These are phyloP conservation scores for Spea hammondii DNA, from an alignment of 2,797 vertebrate species.

Conservation along the genomic window DNA sequence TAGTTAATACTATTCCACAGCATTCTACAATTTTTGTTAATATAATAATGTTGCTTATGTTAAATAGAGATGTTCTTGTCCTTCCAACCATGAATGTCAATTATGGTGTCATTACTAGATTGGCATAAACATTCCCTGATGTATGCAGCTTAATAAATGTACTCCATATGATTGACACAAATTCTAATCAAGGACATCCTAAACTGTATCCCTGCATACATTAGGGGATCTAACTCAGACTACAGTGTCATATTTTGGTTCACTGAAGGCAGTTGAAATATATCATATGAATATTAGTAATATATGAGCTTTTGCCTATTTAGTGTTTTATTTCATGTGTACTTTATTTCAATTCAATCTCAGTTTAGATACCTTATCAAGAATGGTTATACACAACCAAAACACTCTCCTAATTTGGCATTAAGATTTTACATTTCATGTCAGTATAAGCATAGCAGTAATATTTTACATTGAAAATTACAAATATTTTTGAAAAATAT, in stretches of 20 bases:
- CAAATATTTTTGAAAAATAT: too few species aligned
- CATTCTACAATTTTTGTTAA: too few species aligned
- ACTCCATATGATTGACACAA: slow-evolving; percentile 1
- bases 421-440: background rate
- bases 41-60: too few species aligned
- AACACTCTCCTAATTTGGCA: background rate
- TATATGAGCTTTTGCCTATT: too few species aligned
- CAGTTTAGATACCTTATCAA: background rate
- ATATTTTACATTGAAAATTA: too few species aligned
- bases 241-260: too few species aligned
- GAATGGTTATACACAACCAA: background rate
- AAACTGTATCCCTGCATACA: background rate
- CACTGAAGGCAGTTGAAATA: too few species aligned
- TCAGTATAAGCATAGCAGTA: background rate
- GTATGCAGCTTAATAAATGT: background rate
- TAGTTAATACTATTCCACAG: too few species aligned
- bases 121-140: slow-evolving; percentile 9
- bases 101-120: background rate
- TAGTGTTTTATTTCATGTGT: too few species aligned
- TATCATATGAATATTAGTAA: too few species aligned
- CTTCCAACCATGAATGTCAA: background rate
- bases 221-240: too few species aligned
- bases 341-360: background rate
- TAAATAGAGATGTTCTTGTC: too few species aligned
- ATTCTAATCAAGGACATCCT: background rate